Evolutionary conservation across 2,797 vertebrate genomes (phyloP), one percentile per base, ranked within the genome.

Genomic region (Coracias cyanogaster): DNA sequence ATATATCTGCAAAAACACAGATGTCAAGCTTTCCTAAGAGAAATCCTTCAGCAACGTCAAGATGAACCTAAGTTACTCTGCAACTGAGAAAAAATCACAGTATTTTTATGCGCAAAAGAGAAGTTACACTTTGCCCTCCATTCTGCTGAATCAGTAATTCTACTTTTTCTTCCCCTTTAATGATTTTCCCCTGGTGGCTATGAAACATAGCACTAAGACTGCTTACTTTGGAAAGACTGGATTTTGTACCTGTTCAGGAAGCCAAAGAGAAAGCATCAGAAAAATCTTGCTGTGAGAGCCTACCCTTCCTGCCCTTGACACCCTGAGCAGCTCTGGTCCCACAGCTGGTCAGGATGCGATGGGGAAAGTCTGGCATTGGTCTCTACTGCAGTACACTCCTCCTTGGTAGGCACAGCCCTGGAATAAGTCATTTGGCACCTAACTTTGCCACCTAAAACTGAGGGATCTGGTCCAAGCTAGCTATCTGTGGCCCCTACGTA

Each of bases 401-500:
- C 55, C 31, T 3, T 0, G 31, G 41, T 35, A 83, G 19, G 31
- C 39, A 45, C 10, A 33, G 24, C 10, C 29, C 16, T 62, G 60
- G 20, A 14, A n/a, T 2, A 46, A 37, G 51, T 29, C 49, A 35
- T 37, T 58, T 2, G 1, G 25, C 26, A 72, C 10, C 18, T 46
- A 91, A 15, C 28, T 48, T 48, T 49, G 54, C 22, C 48, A 24
- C 20, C 66, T 57, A 24, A 49, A 84, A 15, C 12, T 0, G 0
- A 49, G 25, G 19, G 13, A 86, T 45, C 35, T 33, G 41, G 10
- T 24, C 45, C 22, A 37, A 78, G 54, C 4, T 69, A 73, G 48
- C 8, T 43, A 22, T 7, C 39, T 37, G 16, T 0, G 0, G 66
- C 35, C 14, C 45, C 51, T 0, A 0, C 1, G 29, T 2, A 11